Evolutionary conservation across 2,113 vertebrate genomes (phyloP).

Genomic region (Holacanthus passer): DNA sequence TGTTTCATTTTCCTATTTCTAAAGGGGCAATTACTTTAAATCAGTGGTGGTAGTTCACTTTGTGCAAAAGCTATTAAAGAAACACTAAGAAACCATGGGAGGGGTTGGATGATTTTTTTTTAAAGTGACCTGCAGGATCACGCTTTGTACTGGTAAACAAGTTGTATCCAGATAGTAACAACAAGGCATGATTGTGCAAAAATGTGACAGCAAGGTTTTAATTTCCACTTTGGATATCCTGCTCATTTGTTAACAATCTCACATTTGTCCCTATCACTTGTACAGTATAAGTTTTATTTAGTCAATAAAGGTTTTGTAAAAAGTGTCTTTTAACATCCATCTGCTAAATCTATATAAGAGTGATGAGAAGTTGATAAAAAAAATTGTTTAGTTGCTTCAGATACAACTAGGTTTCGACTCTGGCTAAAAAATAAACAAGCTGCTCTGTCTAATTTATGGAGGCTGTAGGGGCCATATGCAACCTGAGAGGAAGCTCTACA

Average conservation of each 20-base stretch:
- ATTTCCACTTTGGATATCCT: neutral
- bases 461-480: neutral
- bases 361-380: neutral
- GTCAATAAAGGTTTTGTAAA: neutral
- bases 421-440: neutral
- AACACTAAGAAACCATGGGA: neutral
- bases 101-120: conserved; percentile 17
- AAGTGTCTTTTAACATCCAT: neutral
- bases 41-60: conserved; percentile 13
- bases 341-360: neutral
- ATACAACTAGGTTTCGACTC: neutral
- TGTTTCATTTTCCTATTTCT: conserved; percentile 27
- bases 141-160: neutral
- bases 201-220: neutral
- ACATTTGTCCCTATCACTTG: neutral
- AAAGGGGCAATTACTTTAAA: conserved; percentile 35
- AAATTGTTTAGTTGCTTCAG: conserved; percentile 1
- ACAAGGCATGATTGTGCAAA: neutral
- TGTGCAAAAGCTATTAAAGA: conserved; percentile 29
- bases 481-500: neutral
- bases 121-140: neutral
- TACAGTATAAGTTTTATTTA: neutral
- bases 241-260: neutral
- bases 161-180: neutral
- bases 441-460: neutral